These are phyloP conservation scores for Oncopodura yosiiana DNA, from an alignment of 1,140 invertebrate species.

Conservation along the genomic window DNA sequence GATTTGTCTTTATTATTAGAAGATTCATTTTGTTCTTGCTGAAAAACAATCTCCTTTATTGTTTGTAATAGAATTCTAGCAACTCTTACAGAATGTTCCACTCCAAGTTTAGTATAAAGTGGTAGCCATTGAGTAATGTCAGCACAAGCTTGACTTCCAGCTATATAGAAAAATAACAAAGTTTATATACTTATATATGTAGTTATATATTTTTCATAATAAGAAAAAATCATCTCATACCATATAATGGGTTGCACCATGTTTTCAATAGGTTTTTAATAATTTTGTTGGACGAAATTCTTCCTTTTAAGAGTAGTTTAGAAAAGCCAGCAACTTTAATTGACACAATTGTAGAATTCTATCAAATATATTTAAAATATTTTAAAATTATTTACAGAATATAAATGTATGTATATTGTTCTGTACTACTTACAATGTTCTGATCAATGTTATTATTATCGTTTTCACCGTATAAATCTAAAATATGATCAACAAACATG, in stretches of 20 bases:
- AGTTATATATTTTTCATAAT: background rate
- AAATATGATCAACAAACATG: no score
- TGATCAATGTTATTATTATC: no score
- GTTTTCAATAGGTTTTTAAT: background rate
- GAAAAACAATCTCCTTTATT: no score
- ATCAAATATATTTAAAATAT: no score
- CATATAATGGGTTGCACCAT: background rate
- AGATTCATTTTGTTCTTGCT: no score
- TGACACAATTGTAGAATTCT: background rate
- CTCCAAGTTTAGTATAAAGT: background rate
- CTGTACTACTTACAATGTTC: no score
- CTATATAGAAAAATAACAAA: background rate
- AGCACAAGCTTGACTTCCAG: background rate
- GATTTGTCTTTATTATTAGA: no score
- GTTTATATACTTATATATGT: no score
- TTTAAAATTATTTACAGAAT: no score
- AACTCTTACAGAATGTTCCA: background rate
- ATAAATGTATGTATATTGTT: no score
- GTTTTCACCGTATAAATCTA: no score
- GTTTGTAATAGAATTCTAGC: no score
- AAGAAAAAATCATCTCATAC: background rate
- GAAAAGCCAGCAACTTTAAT: background rate
- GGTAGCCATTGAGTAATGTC: constrained; percentile 8
- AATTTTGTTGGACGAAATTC: background rate
- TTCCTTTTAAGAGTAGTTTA: background rate